Evolutionary conservation across 2,888 invertebrate genomes (phyloP).

Genomic region (Trissoscelio sp.): DNA sequence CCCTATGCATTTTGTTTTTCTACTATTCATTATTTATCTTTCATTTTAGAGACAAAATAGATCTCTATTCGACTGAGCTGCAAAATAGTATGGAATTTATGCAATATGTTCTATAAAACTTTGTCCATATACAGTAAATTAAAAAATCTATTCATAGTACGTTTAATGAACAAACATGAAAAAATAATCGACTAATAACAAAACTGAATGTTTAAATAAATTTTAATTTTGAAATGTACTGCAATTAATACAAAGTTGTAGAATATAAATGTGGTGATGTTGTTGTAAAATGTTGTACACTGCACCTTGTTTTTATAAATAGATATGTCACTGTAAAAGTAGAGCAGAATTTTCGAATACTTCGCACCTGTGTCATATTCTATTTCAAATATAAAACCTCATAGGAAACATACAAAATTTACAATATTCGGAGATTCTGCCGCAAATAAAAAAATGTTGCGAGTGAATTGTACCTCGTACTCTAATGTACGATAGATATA

Average conservation of each 20-base stretch:
- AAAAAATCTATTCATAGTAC: no score
- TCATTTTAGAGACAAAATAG: neutral
- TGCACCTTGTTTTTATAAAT: slow-evolving; percentile 2
- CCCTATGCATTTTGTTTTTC: neutral
- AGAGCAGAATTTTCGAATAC: neutral
- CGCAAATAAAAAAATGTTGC: neutral
- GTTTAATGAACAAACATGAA: no score
- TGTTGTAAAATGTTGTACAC: neutral
- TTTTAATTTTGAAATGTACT: no score
- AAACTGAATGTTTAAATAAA: neutral
- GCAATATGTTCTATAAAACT: no score
- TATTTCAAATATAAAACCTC: no score
- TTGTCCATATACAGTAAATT: no score
- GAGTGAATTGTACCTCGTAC: neutral
- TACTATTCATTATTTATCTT: neutral
- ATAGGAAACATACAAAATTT: no score
- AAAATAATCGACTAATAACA: neutral
- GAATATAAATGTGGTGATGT: no score
- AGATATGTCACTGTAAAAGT: neutral
- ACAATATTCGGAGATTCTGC: neutral
- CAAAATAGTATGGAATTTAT: no score
- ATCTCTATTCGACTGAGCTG: neutral
- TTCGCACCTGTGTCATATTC: no score
- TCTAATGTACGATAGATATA: neutral
- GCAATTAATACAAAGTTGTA: neutral